phyloP scores from a whole-genome alignment of 2,888 invertebrate genomes.

The Netelia fuscicornis region DNA sequence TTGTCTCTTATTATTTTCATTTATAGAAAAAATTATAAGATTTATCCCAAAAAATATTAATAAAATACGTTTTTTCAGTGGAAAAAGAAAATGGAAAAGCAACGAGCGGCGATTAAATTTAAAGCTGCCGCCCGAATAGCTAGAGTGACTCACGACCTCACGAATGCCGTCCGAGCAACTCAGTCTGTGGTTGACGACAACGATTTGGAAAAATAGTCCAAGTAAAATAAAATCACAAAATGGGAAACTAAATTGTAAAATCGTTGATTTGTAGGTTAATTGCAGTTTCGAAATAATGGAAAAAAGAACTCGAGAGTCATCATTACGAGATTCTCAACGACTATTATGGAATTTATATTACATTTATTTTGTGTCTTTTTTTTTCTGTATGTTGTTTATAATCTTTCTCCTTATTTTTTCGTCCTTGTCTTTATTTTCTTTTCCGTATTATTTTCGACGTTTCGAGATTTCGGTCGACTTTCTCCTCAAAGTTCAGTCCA shows the following conservation, averaged over 20 bases:
- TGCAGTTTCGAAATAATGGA: conserved; percentile 26
- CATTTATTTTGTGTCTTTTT: conserved; percentile 83
- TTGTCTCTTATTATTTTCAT: conserved; percentile 7
- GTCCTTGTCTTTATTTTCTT: conserved; percentile 53
- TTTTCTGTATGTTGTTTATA: conserved; percentile 77
- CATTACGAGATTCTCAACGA: conserved; percentile 55
- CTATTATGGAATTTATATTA: conserved; percentile 84
- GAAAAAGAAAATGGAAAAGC: conserved; percentile 89
- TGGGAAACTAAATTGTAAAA: conserved; percentile 12
- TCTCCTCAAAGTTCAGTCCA: conserved; percentile 60
- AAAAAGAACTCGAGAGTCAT: conserved; percentile 13
- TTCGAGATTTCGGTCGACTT: conserved; percentile 66
- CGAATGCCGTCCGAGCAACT: conserved; percentile 73
- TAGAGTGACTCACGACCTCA: conserved; percentile 80
- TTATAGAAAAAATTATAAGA: conserved; percentile 30
- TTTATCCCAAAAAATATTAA: neutral
- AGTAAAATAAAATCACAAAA: conserved; percentile 17
- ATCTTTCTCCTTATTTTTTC: conserved; percentile 69
- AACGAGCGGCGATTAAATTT: conserved; percentile 88
- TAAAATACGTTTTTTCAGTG: conserved; percentile 86
- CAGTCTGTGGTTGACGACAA: conserved; percentile 71
- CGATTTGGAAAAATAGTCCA: conserved; percentile 48
- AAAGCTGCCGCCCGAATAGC: conserved; percentile 89
- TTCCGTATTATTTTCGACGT: conserved; percentile 39
- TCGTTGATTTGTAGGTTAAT: conserved; percentile 20